phyloP scores from a whole-genome alignment of 2,888 invertebrate species.

The Nephrotoma flavescens region DNA sequence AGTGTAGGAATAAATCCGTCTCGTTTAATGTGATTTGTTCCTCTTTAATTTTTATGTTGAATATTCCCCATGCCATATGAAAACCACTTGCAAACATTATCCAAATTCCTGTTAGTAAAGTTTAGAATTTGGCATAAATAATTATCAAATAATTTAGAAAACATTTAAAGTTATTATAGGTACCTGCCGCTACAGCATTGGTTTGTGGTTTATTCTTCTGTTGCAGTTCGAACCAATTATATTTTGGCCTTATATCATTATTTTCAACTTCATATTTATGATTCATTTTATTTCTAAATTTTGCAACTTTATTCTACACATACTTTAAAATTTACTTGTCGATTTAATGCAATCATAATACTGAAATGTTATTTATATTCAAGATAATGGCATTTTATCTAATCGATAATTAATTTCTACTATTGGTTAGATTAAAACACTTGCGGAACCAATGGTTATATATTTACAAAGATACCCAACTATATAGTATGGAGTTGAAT shows the following conservation, averaged over 20 bases:
- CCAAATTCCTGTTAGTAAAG: neutral
- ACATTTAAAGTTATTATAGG: neutral
- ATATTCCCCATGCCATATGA: slow-evolving; percentile 8
- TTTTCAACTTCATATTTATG: neutral
- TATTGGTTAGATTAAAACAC: neutral
- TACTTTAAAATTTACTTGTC: neutral
- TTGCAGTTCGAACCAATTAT: slow-evolving; percentile 5
- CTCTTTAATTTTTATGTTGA: slow-evolving; percentile 5
- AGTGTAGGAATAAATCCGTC: slow-evolving; percentile 5
- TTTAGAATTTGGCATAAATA: neutral
- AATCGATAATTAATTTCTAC: neutral
- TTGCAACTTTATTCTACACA: neutral
- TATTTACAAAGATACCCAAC: no score
- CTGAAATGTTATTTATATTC: neutral
- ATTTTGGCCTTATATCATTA: neutral
- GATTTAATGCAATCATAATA: neutral
- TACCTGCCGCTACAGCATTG: slow-evolving; percentile 5
- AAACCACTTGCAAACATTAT: slow-evolving; percentile 7
- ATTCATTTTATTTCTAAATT: neutral
- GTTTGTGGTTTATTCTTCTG: slow-evolving; percentile 10
- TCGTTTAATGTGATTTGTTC: neutral
- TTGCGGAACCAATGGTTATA: neutral
- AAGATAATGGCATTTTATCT: neutral
- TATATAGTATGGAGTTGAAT: no score
- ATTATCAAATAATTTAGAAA: neutral